Conservation (phyloP, 2,113 vertebrate genomes). For the Stomatorhinus ivindoensis region DNA sequence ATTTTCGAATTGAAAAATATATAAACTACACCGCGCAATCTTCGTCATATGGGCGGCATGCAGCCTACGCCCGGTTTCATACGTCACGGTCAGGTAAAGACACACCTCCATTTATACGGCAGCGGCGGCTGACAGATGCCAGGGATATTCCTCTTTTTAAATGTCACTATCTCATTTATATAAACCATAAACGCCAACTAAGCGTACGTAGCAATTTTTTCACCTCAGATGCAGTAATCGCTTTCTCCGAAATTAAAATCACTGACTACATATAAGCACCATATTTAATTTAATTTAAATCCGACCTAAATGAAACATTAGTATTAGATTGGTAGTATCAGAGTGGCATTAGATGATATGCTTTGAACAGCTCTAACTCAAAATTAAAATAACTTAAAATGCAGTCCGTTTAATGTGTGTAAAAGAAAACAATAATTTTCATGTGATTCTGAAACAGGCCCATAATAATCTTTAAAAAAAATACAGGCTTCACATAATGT, state of each 20-base stretch:
- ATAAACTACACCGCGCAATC: neutral
- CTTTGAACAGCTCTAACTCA: neutral
- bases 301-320: neutral
- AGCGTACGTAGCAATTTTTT: slow-evolving; percentile 62
- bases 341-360: neutral
- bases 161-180: slow-evolving; percentile 54
- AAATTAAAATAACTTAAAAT: neutral
- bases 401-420: neutral
- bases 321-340: neutral
- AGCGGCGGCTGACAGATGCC: neutral
- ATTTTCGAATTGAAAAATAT: neutral
- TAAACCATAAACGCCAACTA: slow-evolving; percentile 58
- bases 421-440: neutral
- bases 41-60: neutral
- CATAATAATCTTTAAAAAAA: neutral
- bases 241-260: neutral
- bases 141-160: slow-evolving; percentile 56
- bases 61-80: slow-evolving; percentile 64
- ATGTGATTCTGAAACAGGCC: neutral
- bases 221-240: slow-evolving; percentile 29
- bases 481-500: neutral
- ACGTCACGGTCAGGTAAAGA: slow-evolving; percentile 64
- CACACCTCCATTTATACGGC: neutral
- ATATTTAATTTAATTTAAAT: neutral
- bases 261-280: neutral